A percentile compares a stretch with the other conserved stretches of the same genome.
These are phyloP conservation scores for Paramormyrops hopkinsi DNA, from an alignment of 2,797 vertebrate species.

Conservation along the genomic window DNA sequence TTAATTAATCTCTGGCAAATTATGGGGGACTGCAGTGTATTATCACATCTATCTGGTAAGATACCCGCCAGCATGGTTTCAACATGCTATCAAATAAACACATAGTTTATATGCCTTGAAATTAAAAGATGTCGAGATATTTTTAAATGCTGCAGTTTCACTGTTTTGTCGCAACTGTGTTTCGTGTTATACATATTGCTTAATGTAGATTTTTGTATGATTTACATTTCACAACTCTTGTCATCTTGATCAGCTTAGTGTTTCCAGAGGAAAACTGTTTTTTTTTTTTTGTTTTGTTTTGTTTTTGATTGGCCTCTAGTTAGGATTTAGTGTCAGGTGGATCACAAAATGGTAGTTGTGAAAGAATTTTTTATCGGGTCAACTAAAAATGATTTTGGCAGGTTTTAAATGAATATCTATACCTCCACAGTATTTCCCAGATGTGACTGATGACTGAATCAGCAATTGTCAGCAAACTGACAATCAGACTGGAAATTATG, in stretches of 20 bases:
- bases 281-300: not conserved
- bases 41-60: not conserved
- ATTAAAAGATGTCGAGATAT: not conserved
- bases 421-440: not conserved
- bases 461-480: not conserved
- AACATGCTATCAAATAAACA: not conserved
- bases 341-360: not conserved
- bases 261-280: not conserved
- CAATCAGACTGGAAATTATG: not conserved
- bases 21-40: not conserved
- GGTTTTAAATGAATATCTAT: not conserved
- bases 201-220: not conserved
- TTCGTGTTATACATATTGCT: not conserved
- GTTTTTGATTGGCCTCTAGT: not conserved
- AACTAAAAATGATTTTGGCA: not conserved
- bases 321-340: not conserved
- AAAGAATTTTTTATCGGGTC: not conserved
- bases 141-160: not conserved
- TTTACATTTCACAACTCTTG: not conserved
- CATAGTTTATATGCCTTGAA: not conserved
- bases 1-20: not conserved
- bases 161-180: not conserved
- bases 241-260: not conserved
- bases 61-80: not conserved
- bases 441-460: not conserved